Evolutionary conservation across 2,113 vertebrate genomes (phyloP).

Genomic region (Mus spicilegus): DNA sequence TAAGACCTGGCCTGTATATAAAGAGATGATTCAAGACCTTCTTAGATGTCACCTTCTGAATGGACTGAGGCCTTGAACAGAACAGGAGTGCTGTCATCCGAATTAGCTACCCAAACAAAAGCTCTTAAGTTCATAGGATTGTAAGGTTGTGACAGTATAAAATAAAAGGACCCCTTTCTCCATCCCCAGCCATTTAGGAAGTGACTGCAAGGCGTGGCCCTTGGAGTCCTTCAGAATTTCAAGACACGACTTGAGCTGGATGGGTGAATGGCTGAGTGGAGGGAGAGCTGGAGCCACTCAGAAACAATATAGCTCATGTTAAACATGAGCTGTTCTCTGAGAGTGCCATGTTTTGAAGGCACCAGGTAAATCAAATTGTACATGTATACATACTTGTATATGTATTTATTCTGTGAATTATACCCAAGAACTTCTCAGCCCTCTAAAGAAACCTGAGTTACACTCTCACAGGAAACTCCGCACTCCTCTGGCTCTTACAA

Average conservation of each 20-base stretch:
- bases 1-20: background rate
- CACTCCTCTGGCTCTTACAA: background rate
- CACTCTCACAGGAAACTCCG: background rate
- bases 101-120: conserved; percentile 56
- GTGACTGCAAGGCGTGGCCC: background rate
- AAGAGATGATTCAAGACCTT: conserved; percentile 27
- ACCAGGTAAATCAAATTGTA: background rate
- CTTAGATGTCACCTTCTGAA: conserved; percentile 39
- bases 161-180: background rate
- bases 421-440: background rate
- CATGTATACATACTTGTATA: too few species aligned
- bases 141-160: background rate
- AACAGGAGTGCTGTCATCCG: background rate
- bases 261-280: background rate
- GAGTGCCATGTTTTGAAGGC: background rate
- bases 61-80: conserved; percentile 31
- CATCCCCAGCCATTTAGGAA: background rate
- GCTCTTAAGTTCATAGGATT: conserved; percentile 35
- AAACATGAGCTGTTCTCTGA: background rate
- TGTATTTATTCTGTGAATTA: background rate
- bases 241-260: background rate
- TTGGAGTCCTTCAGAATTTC: background rate
- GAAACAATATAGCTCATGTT: background rate
- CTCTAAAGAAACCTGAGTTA: background rate
- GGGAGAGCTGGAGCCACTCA: background rate